phyloP scores from a whole-genome alignment of 2,113 vertebrate species.

The Heteronetta atricapilla region DNA sequence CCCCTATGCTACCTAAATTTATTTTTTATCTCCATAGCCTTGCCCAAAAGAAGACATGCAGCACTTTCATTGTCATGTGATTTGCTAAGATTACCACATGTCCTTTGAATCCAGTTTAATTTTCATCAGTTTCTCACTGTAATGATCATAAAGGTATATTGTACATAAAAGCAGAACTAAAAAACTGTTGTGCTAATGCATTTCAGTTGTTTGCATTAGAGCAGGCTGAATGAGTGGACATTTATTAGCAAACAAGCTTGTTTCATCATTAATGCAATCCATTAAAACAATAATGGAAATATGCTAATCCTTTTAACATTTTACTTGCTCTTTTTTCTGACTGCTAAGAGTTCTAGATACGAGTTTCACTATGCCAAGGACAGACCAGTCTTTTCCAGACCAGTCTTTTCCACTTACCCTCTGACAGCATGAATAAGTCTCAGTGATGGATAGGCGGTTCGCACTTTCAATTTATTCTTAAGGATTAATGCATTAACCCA shows the following conservation, averaged over 20 bases:
- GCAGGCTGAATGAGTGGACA: slow-evolving; percentile 5
- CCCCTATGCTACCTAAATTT: neutral
- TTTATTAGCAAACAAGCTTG: neutral
- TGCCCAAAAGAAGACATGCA: neutral
- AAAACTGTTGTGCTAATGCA: neutral
- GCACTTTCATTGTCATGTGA: neutral
- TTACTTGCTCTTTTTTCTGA: neutral
- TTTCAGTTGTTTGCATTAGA: neutral
- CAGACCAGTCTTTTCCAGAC: slow-evolving; percentile 71
- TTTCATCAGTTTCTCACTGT: neutral
- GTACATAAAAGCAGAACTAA: neutral
- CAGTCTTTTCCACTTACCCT: too few relatives aligned
- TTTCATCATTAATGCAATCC: slow-evolving; percentile 16
- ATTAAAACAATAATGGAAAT: slow-evolving; percentile 23
- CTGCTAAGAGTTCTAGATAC: slow-evolving; percentile 39
- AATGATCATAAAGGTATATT: neutral
- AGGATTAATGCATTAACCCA: slow-evolving; percentile 89
- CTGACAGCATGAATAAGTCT: slow-evolving; percentile 90
- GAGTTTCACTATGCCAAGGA: slow-evolving; percentile 64
- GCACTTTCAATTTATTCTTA: slow-evolving; percentile 85
- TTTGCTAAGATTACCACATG: neutral
- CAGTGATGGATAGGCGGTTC: slow-evolving; percentile 88
- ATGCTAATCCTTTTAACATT: neutral
- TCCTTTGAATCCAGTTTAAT: neutral
- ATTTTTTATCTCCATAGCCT: neutral